Evolutionary conservation across 2,113 vertebrate genomes (phyloP).

Genomic region (Panthera uncia): DNA sequence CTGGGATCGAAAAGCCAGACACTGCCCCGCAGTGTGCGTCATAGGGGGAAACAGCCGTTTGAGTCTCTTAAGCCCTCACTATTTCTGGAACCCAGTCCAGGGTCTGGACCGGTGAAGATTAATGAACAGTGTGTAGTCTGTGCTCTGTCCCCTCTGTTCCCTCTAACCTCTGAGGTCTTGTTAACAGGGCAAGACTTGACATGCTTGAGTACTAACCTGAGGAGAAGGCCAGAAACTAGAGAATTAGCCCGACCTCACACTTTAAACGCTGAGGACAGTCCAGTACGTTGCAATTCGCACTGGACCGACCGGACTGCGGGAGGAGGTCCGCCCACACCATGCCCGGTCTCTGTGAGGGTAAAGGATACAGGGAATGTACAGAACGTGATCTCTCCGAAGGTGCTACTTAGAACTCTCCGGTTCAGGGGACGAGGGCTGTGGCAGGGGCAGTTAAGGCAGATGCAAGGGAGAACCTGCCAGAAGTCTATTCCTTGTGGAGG

Average conservation of each 20-base stretch:
- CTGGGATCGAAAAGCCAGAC: not conserved
- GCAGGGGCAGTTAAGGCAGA: not conserved
- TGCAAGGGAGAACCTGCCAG: not conserved
- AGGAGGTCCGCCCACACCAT: not conserved
- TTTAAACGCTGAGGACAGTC: not conserved
- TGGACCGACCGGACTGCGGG: not conserved
- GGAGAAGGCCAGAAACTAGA: not conserved
- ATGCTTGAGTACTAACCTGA: not conserved
- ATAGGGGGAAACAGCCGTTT: not conserved
- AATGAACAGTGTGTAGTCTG: not conserved
- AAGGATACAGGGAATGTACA: no score
- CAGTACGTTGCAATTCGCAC: not conserved
- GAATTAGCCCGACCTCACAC: not conserved
- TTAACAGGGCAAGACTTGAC: not conserved
- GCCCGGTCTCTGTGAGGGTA: not conserved
- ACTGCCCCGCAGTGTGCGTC: not conserved
- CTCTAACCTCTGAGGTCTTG: not conserved
- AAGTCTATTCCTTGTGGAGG: not conserved
- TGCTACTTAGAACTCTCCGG: not conserved
- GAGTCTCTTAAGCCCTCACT: not conserved
- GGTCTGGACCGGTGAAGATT: not conserved
- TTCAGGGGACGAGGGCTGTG: not conserved
- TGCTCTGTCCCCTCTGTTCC: not conserved
- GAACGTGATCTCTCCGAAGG: not conserved
- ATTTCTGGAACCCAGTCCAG: not conserved